These are phyloP conservation scores for Rattus norvegicus DNA, from an alignment of 2,113 vertebrate genomes.

Conservation along the genomic window DNA sequence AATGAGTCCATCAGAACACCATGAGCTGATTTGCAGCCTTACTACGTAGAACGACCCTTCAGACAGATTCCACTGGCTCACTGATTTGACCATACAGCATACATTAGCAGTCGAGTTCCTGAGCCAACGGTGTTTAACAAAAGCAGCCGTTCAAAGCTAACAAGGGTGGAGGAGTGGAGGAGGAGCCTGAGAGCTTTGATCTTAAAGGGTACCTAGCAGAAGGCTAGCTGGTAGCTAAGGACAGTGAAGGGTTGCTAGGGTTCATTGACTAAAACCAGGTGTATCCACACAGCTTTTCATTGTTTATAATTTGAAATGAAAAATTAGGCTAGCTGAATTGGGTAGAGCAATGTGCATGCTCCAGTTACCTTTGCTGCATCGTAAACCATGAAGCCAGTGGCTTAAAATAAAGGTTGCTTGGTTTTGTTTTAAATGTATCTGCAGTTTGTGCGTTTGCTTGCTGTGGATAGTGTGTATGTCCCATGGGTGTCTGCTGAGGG, in stretches of 20 bases:
- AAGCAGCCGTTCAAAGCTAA: slow-evolving; percentile 5
- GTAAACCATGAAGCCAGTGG: background rate
- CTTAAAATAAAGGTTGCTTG: background rate
- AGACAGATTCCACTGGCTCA: background rate
- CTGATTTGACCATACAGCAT: background rate
- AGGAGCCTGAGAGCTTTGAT: background rate
- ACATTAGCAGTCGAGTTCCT: background rate
- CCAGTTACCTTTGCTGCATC: background rate
- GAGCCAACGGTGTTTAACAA: background rate
- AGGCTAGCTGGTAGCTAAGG: background rate
- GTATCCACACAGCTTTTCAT: background rate
- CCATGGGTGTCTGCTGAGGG: accelerated
- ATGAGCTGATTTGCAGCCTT: background rate
- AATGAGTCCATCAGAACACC: background rate
- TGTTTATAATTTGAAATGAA: background rate
- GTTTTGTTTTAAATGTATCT: background rate
- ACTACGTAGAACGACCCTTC: background rate
- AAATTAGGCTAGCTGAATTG: background rate
- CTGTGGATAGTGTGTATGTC: background rate
- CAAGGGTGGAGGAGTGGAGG: background rate
- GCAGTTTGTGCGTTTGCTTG: background rate
- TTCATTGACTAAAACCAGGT: background rate
- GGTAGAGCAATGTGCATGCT: background rate
- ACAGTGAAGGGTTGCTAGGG: background rate
- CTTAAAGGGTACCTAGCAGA: background rate